Evolutionary conservation across 2,113 vertebrate genomes (phyloP), one percentile per base, ranked within the genome.

Genomic region (Calidris pygmaea): DNA sequence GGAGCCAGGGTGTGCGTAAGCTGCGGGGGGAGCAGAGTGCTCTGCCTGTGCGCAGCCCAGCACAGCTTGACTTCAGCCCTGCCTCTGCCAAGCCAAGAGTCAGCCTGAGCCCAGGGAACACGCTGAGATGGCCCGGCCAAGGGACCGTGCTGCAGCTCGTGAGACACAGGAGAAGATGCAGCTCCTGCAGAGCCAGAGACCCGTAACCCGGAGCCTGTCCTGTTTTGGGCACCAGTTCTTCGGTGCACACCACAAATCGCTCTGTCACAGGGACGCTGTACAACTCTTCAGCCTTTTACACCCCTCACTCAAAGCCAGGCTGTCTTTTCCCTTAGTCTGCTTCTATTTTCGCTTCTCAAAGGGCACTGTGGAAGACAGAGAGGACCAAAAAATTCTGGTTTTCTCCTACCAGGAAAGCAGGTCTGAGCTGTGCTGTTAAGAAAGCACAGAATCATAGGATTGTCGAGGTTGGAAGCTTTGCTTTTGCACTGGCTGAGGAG

Each of bases 291-390:
- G 56, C 53, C 73, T 59, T 35, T 55, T 8, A 66, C 35, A 71
- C 3, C 21, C n/a, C 32, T 56, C n/a, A 10, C 24, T 53, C 76
- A 45, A 59, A 87, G 68, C 23, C 60, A 63, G 39, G 73, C 73
- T 89, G 80, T 76, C 80, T 89, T 72, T 53, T 26, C 58, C 83
- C 66, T 95, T 70, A 78, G 41, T 32, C 84, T 89, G 58, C 53
- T 93, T 63, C 94, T 95, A 53, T 68, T 94, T 87, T 82, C 37
- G 53, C 63, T 83, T 60, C 85, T 59, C 75, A 85, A 26, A 80
- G 17, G 16, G 65, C 53, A 8, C 53, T 26, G 68, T 52, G 68
- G 72, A 48, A 89, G 83, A 85, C 1, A 34, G 37, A 59, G 10
- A 43, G 39, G 39, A 90, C 47, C 29, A 63, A 72, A 85, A 67